Percentiles rank a stretch among this genome's conserved stretches.
Conservation (phyloP, 2,113 vertebrate species). For the Mirounga angustirostris region DNA sequence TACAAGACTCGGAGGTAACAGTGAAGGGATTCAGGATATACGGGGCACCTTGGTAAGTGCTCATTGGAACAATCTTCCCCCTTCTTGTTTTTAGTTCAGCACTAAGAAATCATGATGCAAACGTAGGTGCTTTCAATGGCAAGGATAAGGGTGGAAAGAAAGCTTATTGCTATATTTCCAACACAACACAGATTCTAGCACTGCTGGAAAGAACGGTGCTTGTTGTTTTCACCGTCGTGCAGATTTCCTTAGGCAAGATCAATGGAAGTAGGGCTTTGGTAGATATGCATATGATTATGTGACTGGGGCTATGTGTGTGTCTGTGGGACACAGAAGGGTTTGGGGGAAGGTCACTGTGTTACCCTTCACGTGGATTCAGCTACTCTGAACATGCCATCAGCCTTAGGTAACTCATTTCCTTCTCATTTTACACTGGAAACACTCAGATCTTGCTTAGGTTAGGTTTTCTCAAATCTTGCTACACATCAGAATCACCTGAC, state of each 20-base stretch:
- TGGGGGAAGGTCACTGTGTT: not conserved
- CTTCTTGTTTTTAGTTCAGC: constrained; percentile 35
- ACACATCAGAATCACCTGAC: not conserved
- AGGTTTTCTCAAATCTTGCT: not conserved
- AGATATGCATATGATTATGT: not conserved
- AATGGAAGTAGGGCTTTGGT: not conserved
- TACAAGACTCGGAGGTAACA: constrained; percentile 98
- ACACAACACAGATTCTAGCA: not conserved
- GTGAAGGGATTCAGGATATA: constrained; percentile 99
- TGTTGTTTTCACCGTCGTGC: not conserved
- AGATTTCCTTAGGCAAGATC: not conserved
- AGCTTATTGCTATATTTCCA: not conserved
- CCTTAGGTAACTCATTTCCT: not conserved
- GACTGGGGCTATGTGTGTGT: not conserved
- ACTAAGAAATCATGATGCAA: constrained; percentile 1
- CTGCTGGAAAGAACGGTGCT: not conserved
- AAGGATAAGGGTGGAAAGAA: constrained; percentile 53
- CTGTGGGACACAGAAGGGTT: not conserved
- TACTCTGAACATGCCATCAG: not conserved
- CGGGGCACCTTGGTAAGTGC: constrained; percentile 97
- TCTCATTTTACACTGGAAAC: not conserved
- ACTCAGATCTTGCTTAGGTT: not conserved
- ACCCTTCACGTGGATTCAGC: not conserved
- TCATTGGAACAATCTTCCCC: constrained; percentile 72
- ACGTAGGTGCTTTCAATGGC: not conserved